Conservation (phyloP, 1,140 invertebrate species). For the Bombus impatiens region DNA sequence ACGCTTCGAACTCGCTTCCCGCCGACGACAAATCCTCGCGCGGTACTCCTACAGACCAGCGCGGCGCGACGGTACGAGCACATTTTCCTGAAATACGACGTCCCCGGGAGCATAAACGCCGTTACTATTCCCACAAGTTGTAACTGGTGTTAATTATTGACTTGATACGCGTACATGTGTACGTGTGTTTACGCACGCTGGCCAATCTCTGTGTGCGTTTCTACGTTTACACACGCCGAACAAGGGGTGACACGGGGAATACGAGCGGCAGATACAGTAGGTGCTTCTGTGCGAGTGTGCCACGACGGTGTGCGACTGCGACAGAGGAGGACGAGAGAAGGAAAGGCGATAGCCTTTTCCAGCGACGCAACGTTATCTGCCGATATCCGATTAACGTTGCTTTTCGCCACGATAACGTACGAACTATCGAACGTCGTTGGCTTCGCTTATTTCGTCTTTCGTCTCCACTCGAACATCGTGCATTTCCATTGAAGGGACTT, state of each 20-base stretch:
- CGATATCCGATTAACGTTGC: conserved; percentile 78
- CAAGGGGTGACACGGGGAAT: conserved; percentile 16
- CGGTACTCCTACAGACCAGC: conserved; percentile 62
- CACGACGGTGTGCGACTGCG: background rate
- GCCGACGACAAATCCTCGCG: conserved; percentile 68
- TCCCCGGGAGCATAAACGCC: conserved; percentile 81
- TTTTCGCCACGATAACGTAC: conserved; percentile 56
- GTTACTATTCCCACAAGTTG: conserved; percentile 82
- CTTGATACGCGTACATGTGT: conserved; percentile 74
- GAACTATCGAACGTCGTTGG: conserved; percentile 75
- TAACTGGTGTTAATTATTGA: conserved; percentile 83
- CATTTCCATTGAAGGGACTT: background rate
- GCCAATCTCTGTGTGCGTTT: conserved; percentile 7
- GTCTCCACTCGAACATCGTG: background rate
- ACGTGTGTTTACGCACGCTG: conserved; percentile 12
- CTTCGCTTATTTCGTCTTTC: background rate
- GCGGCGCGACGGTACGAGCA: conserved; percentile 75
- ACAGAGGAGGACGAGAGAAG: too few relatives aligned
- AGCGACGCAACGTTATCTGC: conserved; percentile 30
- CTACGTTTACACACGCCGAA: conserved; percentile 2
- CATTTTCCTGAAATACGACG: conserved; percentile 82
- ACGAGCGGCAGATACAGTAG: conserved; percentile 18
- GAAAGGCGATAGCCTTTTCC: background rate
- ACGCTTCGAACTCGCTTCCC: conserved; percentile 62
- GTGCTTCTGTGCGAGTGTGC: background rate